Evolutionary conservation across 2,113 vertebrate species (phyloP), one percentile per base, ranked within the genome.

Genomic region (Stigmatopora nigra): DNA sequence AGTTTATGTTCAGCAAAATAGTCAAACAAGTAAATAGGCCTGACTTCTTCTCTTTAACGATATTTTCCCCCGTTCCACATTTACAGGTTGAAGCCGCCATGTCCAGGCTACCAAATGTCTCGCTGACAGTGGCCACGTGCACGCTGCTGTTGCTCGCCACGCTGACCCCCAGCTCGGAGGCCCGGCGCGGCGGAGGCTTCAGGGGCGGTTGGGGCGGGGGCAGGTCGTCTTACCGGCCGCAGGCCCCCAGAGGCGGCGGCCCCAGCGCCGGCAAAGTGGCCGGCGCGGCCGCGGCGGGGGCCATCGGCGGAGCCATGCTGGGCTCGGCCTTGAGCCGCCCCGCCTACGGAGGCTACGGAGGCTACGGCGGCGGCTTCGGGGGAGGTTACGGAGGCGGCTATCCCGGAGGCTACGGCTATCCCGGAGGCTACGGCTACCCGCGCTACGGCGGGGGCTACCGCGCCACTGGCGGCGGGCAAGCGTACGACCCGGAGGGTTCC

Each of bases 241-340:
- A 52, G 1, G 74, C 86, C 0, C 61, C 69, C 20, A 85, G 88
- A 67, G 83, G 73, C 73, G 67, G 77, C 0, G 85, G 87, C 2
- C 76, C 89, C 59, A 85, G 76, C 52, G 81, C 60, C 57, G 89
- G 64, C 7, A 91, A 89, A 62, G 2, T 91, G 47, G 91, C 89
- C 0, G 91, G 90, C 15, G 88, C 90, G 0, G 89, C 89, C 2
- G 90, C 88, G 41, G 90, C 84, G 0, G 90, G 90, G 0, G 90
- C 88, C 1, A 17, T 91, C 5, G 88, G 88, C 5, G 91, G 91
- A 57, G 72, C 90, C 0, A 76, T 89, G 60, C 9, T 91, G 0
- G 90, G 90, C 0, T 91, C 89, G 1, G 88, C 89, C 8, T 72
- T 92, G 58, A 88, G 88, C 63, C 82, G 87, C 6, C 84, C 87